Conservation (phyloP, 2,113 vertebrate species). For the Syngnathus floridae region DNA sequence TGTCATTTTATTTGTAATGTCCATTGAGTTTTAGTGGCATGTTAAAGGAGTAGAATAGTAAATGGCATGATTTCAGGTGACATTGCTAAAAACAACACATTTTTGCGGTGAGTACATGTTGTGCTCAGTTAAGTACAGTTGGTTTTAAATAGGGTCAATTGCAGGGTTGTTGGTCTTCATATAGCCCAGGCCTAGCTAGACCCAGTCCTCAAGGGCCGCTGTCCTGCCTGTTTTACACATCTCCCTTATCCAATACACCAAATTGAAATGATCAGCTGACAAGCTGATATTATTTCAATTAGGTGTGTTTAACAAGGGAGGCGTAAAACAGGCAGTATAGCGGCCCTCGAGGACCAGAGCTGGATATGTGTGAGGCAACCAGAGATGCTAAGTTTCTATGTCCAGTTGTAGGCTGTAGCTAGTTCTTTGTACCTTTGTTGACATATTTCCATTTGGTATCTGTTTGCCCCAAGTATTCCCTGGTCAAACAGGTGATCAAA, state of each 20-base stretch:
- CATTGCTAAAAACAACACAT: not conserved
- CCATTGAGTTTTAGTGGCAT: not conserved
- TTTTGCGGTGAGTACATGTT: not conserved
- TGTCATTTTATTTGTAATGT: not conserved
- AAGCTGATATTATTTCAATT: too few relatives aligned
- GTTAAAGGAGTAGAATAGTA: not conserved
- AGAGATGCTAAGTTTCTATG: not conserved
- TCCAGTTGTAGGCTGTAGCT: not conserved
- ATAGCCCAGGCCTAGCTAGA: too few relatives aligned
- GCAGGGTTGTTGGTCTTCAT: not conserved
- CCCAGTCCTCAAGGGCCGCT: too few relatives aligned
- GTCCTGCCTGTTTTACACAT: too few relatives aligned
- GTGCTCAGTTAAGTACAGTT: not conserved
- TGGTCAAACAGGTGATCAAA: slow-evolving; percentile 86
- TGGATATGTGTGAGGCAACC: too few relatives aligned
- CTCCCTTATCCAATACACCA: too few relatives aligned
- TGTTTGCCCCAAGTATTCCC: slow-evolving; percentile 74
- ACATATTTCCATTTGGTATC: not conserved
- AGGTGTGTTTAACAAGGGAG: too few relatives aligned
- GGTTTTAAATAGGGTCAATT: not conserved
- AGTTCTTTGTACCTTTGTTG: not conserved
- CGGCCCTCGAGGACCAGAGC: too few relatives aligned
- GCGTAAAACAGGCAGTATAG: too few relatives aligned
- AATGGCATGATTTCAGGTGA: not conserved
- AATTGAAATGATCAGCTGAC: too few relatives aligned